Base-by-base conservation (phyloP, 1,140 invertebrate genomes). In the Muscidifurax raptorellus region DNA sequence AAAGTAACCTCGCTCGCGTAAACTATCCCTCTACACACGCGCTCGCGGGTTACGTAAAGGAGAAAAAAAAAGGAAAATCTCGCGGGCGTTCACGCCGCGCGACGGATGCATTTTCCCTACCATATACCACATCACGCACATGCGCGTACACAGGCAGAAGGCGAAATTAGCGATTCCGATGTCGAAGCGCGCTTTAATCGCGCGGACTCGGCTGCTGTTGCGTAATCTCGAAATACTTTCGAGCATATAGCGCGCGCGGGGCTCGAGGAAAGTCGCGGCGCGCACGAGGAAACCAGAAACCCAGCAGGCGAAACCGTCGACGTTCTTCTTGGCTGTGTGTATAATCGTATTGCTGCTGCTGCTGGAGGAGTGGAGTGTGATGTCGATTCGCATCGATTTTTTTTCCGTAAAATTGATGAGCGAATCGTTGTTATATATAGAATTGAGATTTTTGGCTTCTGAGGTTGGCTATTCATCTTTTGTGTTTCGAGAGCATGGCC, bases 181-280 rank as follows among this genome's bases (percentile, higher is more conserved):
- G 81, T 86, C 67, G 67, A 80, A 72, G 36, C 66, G 79, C 36
- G 66, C 66, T 72, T 80, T 80, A 71, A 52, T 80, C 84, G 74
- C 84, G 79, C 72, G 44, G 77, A 59, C 69, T 83, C 75, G 27
- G 44, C n/a, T n/a, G 18, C 15, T 0, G 78, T 87, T 87, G 83
- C 85, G 86, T 82, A 87, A 88, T 86, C 86, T 83, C 66, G 85
- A 85, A 87, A 87, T 87, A 88, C 86, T 87, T 88, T 86, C 84
- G 69, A 28, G 82, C 67, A 64, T 85, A 80, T n/a, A n/a, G n/a
- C n/a, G n/a, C n/a, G n/a, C n/a, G n/a, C n/a, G n/a, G n/a, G n/a
- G n/a, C n/a, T n/a, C 76, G 66, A 87, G 81, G 87, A 87, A 87
- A 87, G 87, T 84, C 83, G 78, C 72, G 78, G 80, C 66, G 75